phyloP scores from a whole-genome alignment of 2,113 vertebrate genomes.

The Opisthocomus hoazin region DNA sequence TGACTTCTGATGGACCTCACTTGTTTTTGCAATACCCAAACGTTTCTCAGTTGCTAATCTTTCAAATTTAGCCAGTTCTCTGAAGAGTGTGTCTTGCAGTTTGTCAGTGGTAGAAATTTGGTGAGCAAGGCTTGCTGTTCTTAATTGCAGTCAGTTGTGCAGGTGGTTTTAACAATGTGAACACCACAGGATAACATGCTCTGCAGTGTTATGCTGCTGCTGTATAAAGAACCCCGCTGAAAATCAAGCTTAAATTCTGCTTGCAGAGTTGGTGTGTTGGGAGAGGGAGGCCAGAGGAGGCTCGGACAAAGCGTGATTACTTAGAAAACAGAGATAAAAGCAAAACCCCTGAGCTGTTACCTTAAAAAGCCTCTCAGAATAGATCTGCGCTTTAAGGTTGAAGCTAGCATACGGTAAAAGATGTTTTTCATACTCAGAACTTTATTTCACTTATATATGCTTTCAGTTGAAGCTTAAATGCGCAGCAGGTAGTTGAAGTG shows the following conservation, averaged over 20 bases:
- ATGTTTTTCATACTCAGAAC: neutral
- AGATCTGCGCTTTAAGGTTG: neutral
- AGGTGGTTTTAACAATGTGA: neutral
- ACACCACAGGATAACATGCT: neutral
- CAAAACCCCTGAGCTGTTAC: neutral
- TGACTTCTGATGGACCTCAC: neutral
- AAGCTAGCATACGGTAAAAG: neutral
- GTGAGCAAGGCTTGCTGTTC: neutral
- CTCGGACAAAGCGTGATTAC: neutral
- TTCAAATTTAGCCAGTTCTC: neutral
- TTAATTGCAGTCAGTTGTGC: neutral
- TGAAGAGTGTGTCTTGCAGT: neutral
- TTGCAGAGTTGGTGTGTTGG: neutral
- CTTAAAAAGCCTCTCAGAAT: neutral
- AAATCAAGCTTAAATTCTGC: neutral
- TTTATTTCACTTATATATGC: neutral
- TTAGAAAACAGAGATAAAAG: neutral
- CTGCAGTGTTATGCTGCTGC: neutral
- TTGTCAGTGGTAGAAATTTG: neutral
- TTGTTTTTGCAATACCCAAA: neutral
- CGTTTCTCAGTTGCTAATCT: neutral
- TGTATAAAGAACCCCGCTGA: neutral
- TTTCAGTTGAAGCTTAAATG: constrained; percentile 61
- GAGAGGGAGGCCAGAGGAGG: neutral
- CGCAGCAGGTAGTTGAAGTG: constrained; percentile 6